These are phyloP conservation scores for Atta cephalotes DNA, from an alignment of 1,140 invertebrate genomes.

Conservation along the genomic window DNA sequence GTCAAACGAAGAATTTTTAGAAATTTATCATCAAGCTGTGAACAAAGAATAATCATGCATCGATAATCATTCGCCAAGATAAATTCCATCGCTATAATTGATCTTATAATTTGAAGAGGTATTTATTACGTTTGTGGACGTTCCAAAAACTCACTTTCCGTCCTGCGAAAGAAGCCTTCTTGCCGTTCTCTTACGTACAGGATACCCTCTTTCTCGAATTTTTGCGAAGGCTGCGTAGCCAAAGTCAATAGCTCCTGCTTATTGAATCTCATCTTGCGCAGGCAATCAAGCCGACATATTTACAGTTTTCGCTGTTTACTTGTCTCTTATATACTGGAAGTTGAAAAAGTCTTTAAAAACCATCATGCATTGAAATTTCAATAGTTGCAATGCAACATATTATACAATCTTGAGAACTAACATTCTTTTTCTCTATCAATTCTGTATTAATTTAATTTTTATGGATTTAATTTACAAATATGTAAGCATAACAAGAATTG, in stretches of 20 bases:
- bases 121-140: constrained; percentile 10
- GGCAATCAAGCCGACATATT: constrained; percentile 49
- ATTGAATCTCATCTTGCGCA: constrained; percentile 94
- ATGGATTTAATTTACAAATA: constrained; percentile 1
- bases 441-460: not conserved
- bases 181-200: constrained; percentile 94
- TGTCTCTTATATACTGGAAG: constrained; percentile 49
- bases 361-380: not conserved
- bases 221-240: constrained; percentile 94
- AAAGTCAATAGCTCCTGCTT: constrained; percentile 94
- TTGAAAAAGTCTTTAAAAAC: constrained; percentile 2
- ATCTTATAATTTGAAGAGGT: constrained; percentile 23
- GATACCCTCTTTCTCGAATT: constrained; percentile 97
- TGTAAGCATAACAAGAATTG: not conserved
- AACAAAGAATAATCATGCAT: constrained; percentile 66
- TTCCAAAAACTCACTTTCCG: constrained; percentile 92
- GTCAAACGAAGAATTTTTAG: constrained; percentile 58
- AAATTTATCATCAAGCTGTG: constrained; percentile 65
- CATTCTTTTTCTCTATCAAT: not conserved
- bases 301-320: constrained; percentile 14
- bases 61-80: constrained; percentile 15
- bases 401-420: not conserved
- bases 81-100: constrained; percentile 16
- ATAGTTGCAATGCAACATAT: not conserved
- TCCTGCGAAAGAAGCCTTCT: constrained; percentile 95